Conservation (phyloP, 2,113 vertebrate genomes). For the Shinisaurus crocodilurus region DNA sequence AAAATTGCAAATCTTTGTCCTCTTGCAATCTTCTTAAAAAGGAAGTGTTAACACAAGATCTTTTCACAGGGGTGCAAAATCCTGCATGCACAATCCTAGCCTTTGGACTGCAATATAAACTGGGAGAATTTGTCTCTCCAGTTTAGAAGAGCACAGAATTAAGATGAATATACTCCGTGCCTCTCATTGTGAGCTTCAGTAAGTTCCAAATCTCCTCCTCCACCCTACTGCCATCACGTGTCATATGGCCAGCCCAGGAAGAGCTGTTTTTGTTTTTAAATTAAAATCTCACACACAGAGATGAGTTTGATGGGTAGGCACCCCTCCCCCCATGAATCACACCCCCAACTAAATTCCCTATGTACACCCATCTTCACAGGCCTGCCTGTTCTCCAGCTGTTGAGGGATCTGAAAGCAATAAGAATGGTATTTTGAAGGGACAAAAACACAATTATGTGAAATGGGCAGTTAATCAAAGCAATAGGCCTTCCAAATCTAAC, state of each 20-base stretch:
- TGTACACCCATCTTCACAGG: no score
- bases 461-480: background rate
- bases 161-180: no score
- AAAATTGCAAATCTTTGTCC: background rate
- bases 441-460: no score
- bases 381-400: background rate
- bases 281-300: no score
- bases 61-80: background rate
- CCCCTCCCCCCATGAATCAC: no score
- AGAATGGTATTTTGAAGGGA: background rate
- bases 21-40: background rate
- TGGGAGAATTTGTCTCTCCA: background rate
- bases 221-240: no score
- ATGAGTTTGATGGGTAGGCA: no score
- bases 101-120: background rate
- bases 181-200: no score
- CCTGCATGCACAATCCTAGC: background rate
- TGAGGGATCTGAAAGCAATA: background rate
- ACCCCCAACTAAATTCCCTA: no score
- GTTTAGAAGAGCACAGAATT: background rate
- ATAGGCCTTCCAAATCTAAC: background rate
- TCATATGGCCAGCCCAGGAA: no score
- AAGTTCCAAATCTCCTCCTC: no score
- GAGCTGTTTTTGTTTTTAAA: no score
- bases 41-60: background rate